Conservation (phyloP, 2,113 vertebrate species). For the Macrotis lagotis region DNA sequence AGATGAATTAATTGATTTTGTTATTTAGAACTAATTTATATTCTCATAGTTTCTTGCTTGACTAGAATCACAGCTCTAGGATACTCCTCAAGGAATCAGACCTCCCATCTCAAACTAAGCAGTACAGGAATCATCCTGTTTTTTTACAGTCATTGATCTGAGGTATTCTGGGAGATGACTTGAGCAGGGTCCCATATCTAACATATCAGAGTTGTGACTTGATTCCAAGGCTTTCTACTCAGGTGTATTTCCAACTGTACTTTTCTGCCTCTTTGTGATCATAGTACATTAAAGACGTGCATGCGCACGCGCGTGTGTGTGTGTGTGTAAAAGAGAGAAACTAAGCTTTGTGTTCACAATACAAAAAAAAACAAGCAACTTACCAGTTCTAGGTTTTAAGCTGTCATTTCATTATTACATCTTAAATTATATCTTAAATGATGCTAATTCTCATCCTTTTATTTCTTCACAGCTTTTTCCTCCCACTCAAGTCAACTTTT, state of each 20-base stretch:
- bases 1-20: background rate
- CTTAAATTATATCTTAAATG: background rate
- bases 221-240: background rate
- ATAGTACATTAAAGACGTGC: background rate
- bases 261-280: background rate
- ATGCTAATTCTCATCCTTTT: slow-evolving; percentile 58
- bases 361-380: background rate
- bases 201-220: background rate
- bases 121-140: background rate
- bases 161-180: background rate
- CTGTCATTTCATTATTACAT: background rate
- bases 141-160: background rate
- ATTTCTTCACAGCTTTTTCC: slow-evolving; percentile 88
- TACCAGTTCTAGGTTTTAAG: background rate
- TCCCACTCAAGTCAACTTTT: slow-evolving; percentile 91
- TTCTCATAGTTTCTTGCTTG: background rate
- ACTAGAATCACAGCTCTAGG: background rate
- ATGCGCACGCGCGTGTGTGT: too few species aligned
- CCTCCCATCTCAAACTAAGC: background rate
- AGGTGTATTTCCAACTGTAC: background rate
- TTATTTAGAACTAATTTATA: background rate
- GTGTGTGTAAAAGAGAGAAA: background rate
- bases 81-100: background rate
- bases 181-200: background rate
- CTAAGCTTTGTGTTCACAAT: background rate